Evolutionary conservation across 2,113 vertebrate species (phyloP), one percentile per base, ranked within the genome.

Genomic region (Herpailurus yagouaroundi): DNA sequence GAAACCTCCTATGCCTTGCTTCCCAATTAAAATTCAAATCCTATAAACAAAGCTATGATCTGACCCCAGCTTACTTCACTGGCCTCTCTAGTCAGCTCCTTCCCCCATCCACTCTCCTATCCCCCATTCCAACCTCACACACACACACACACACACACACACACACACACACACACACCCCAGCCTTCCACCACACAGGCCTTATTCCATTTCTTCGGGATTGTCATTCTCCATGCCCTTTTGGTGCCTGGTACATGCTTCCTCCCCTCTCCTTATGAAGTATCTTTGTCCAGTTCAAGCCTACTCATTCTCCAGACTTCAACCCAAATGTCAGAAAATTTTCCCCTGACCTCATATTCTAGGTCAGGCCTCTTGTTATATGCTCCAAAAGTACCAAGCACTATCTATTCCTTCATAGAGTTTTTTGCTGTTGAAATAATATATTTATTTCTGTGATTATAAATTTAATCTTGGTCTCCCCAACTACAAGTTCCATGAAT

Each of bases 1-100:
- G 50, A 52, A 92, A 41, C 29, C 68, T 69, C 16, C 13, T 41
- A 14, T 11, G 45, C 45, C 45, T 45, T 4, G 38, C 50, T 71
- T 80, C 83, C 50, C 25, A 69, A 19, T 73, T 79, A n/a, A 87
- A 96, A 89, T 64, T 89, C n/a, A 84, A 96, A 57, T 83, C 60
- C 84, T 85, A n/a, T 38, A 6, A 92, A 84, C 15, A 60, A 93
- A 82, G 23, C 45, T 63, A 15, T 33, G 38, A 50, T 68, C 19
- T 41, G 50, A n/a, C 27, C 29, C 31, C 45, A 31, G 23, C 11
- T 88, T 18, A 57, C 15, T 36, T 86, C 21, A 69, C 13, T 21
- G 16, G 38, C 3, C 29, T 63, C 31, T 74, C 36, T 50, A 33
- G 27, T 27, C 9, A 57, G n/a, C 80, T 15, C 52, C 13, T n/a